These are phyloP conservation scores for Caenorhabditis panamensis DNA, from an alignment of 2,888 invertebrate species.

Conservation along the genomic window DNA sequence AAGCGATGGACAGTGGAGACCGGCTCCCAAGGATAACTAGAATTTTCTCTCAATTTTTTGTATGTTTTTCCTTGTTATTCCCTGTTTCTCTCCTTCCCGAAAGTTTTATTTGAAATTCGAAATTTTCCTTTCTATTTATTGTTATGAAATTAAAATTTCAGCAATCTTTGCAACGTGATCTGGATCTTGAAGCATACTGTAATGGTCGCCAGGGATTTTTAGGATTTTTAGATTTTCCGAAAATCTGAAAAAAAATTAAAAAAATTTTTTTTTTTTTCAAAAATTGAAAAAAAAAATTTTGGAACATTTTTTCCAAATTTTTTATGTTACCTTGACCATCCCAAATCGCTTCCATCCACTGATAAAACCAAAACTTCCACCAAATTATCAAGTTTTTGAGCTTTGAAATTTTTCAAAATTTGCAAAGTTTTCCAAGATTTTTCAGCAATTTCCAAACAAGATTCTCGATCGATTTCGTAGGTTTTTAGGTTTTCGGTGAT, in stretches of 20 bases:
- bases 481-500: slow-evolving; percentile 30
- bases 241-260: slow-evolving; percentile 21
- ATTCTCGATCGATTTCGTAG: slow-evolving; percentile 21
- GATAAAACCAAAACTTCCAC: slow-evolving; percentile 53
- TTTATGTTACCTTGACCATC: slow-evolving; percentile 64
- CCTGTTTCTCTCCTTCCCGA: too few relatives aligned
- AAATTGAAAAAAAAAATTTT: too few relatives aligned
- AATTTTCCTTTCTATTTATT: too few relatives aligned
- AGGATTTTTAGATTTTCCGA: slow-evolving; percentile 12
- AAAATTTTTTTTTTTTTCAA: too few relatives aligned
- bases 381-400: neutral
- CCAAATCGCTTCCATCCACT: slow-evolving; percentile 65
- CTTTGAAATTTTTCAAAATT: slow-evolving; percentile 37
- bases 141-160: neutral
- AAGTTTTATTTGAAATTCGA: too few relatives aligned
- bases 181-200: slow-evolving; percentile 47
- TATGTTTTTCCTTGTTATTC: too few relatives aligned
- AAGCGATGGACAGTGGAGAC: too few relatives aligned
- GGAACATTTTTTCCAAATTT: too few relatives aligned
- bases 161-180: slow-evolving; percentile 15
- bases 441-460: slow-evolving; percentile 1
- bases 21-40: too few relatives aligned
- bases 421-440: slow-evolving; percentile 52
- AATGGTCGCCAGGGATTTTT: slow-evolving; percentile 51
- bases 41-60: too few relatives aligned